phyloP scores from a whole-genome alignment of 2,888 invertebrate genomes.

The Eilema griseolum region DNA sequence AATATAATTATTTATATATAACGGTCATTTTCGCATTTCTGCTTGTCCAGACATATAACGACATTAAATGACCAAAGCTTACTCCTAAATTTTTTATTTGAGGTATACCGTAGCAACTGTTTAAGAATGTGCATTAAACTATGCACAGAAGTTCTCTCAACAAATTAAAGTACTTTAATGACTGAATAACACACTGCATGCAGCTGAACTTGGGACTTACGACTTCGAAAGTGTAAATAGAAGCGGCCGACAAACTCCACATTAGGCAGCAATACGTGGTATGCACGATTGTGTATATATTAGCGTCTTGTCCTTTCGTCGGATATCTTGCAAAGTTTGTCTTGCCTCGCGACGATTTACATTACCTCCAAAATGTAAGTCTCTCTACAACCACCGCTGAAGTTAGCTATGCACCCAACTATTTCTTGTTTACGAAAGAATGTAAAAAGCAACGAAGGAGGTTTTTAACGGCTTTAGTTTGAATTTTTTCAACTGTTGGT shows the following conservation, averaged over 20 bases:
- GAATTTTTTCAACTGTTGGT: neutral
- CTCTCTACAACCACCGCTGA: conserved; percentile 66
- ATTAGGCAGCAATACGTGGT: conserved; percentile 82
- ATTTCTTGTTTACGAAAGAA: conserved; percentile 66
- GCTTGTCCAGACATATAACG: too few species aligned
- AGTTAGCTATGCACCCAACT: conserved; percentile 60
- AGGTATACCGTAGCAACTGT: neutral
- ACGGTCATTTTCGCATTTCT: too few species aligned
- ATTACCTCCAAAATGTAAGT: conserved; percentile 81
- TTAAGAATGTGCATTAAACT: neutral
- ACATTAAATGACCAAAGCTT: neutral
- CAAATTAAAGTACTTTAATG: conserved; percentile 27
- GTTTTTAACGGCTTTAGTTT: conserved; percentile 49
- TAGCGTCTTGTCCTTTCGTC: conserved; percentile 85
- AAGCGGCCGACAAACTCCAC: conserved; percentile 76
- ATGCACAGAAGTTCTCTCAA: neutral
- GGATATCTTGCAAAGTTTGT: conserved; percentile 82
- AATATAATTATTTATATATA: too few species aligned
- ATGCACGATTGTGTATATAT: conserved; percentile 84
- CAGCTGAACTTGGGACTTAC: conserved; percentile 41
- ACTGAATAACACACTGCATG: conserved; percentile 41
- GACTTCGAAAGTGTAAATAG: conserved; percentile 67
- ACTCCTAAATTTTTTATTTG: neutral
- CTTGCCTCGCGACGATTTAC: conserved; percentile 81
- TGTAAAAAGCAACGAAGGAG: conserved; percentile 50